Base-by-base conservation (phyloP, 1,140 invertebrate genomes). In the Euglossa dilemma region DNA sequence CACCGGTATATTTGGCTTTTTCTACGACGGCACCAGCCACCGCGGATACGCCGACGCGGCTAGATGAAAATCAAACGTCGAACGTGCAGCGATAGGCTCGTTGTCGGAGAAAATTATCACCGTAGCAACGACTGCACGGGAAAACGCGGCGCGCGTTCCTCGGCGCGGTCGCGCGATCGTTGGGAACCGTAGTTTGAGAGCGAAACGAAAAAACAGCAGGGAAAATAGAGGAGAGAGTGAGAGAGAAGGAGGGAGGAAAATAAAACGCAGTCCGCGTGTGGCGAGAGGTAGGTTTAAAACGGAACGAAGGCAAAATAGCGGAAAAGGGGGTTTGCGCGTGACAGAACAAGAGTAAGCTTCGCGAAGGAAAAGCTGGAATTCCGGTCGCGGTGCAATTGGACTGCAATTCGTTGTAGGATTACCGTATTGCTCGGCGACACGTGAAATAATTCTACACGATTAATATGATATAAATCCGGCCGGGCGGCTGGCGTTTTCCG, bases 401-500 rank as follows among this genome's bases (percentile, higher is more conserved):
- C 59, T 71, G 72, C 74, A 76, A 88, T 88, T 84, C 80, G 69
- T 88, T 78, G 73, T 56, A 73, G 85, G 74, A 84, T 88, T 88
- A 88, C 66, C 47, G 66, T 81, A 64, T 67, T 77, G 73, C 76
- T 56, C 85, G 61, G 56, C 81, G 61, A 74, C 67, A 78, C 78
- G 52, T 88, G 56, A 88, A 88, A 89, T 89, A 86, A 89, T 89
- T 86, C 79, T 50, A 50, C n/a, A 64, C 78, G 80, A 70, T 84
- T 85, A 86, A 88, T 89, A 76, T 79, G 74, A 88, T 82, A 88
- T 88, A 88, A 89, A 89, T 88, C 74, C 54, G 59, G 36, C 36
- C 11, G n/a, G 43, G 23, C 14, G 23, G 20, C 23, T 43, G 23
- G 2, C 23, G 52, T 71, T 77, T 82, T 59, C 59, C 43, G 66